Conservation (phyloP, 2,888 invertebrate genomes). For the Perdita meconis region DNA sequence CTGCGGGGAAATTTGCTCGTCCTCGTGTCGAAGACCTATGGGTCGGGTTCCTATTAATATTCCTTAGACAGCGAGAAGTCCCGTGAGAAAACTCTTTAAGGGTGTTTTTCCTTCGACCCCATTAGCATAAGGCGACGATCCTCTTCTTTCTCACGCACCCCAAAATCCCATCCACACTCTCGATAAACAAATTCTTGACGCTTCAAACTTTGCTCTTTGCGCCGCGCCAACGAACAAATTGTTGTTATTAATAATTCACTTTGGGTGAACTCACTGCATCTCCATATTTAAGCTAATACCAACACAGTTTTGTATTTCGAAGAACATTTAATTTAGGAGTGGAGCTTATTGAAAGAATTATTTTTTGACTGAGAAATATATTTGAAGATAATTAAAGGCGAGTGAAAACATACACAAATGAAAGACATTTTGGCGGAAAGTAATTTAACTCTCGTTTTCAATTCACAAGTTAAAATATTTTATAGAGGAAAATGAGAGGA, state of each 20-base stretch:
- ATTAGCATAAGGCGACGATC: conserved; percentile 74
- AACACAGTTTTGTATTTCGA: too few species aligned
- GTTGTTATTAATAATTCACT: not conserved
- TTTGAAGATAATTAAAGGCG: too few species aligned
- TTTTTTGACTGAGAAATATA: too few species aligned
- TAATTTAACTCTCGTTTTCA: too few species aligned
- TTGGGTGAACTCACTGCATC: too few species aligned
- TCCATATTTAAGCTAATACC: too few species aligned
- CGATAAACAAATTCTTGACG: conserved; percentile 38
- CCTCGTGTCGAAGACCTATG: conserved; percentile 66
- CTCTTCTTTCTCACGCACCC: conserved; percentile 71
- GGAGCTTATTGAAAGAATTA: too few species aligned
- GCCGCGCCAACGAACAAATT: not conserved
- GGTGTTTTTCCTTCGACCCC: conserved; percentile 65
- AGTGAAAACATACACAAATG: too few species aligned
- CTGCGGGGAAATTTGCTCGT: conserved; percentile 61
- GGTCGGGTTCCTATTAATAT: conserved; percentile 74
- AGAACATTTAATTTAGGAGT: too few species aligned
- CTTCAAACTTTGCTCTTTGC: not conserved
- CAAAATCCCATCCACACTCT: conserved; percentile 15
- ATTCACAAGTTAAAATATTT: too few species aligned
- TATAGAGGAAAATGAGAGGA: too few species aligned
- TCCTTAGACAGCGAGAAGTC: conserved; percentile 69
- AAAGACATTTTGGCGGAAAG: too few species aligned
- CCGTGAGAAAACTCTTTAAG: conserved; percentile 71